Percentiles rank a stretch among this genome's conserved stretches.
Evolutionary conservation across 2,888 invertebrate species (phyloP).

Genomic region (Caenorhabditis drosophilae): DNA sequence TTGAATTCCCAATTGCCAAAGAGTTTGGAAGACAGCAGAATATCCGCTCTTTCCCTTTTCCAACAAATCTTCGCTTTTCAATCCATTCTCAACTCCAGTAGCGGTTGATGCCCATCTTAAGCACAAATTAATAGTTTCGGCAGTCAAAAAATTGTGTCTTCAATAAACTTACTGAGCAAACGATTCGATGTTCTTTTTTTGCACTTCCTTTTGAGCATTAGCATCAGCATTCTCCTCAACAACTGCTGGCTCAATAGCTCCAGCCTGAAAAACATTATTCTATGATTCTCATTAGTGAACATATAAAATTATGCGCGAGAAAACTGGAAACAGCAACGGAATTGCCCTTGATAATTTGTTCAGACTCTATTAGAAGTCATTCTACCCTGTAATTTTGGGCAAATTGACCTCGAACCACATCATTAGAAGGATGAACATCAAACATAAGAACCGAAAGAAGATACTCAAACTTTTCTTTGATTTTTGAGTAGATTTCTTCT

Average conservation of each 20-base stretch:
- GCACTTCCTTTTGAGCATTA: slow-evolving; percentile 59
- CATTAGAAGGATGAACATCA: no score
- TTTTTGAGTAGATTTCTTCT: no score
- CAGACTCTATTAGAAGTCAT: no score
- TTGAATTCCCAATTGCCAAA: slow-evolving; percentile 57
- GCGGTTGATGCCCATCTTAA: slow-evolving; percentile 59
- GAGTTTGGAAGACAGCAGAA: slow-evolving; percentile 60
- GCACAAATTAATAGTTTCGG: no score
- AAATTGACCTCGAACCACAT: no score
- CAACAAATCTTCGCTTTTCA: slow-evolving; percentile 58
- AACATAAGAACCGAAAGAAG: no score
- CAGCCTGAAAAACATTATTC: slow-evolving; percentile 37
- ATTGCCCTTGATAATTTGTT: no score
- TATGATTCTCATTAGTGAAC: neutral
- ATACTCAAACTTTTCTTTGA: no score
- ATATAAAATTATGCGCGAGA: neutral
- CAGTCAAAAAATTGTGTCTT: no score
- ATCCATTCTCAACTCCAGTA: slow-evolving; percentile 53
- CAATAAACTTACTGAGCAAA: no score
- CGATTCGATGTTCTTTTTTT: slow-evolving; percentile 61
- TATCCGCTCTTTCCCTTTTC: slow-evolving; percentile 67
- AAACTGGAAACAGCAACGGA: no score
- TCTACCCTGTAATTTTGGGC: no score
- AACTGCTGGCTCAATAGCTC: slow-evolving; percentile 33
- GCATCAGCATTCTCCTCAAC: slow-evolving; percentile 61